Evolutionary conservation across 2,113 vertebrate genomes (phyloP).

Genomic region (Rhea americana): DNA sequence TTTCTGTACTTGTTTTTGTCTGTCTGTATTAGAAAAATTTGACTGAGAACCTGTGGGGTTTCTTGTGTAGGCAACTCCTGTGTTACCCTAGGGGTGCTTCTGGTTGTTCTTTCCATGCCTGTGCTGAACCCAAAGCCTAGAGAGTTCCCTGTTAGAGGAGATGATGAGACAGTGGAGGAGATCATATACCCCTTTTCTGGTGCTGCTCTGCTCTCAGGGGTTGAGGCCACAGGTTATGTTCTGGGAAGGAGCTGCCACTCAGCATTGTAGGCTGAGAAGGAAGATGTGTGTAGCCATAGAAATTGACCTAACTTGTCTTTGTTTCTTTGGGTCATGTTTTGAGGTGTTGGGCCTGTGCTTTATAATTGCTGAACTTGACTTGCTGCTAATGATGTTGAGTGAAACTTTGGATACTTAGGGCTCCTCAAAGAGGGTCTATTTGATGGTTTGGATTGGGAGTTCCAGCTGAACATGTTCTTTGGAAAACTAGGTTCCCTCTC

Average conservation of each 20-base stretch:
- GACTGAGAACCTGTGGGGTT: background rate
- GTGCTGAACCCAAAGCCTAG: background rate
- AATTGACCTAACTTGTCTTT: background rate
- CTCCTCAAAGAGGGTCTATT: background rate
- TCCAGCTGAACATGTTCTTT: background rate
- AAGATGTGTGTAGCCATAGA: background rate
- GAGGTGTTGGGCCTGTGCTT: background rate
- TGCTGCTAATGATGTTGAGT: background rate
- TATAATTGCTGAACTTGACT: background rate
- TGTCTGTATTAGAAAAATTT: background rate
- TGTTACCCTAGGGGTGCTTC: background rate
- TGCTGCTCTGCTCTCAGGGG: background rate
- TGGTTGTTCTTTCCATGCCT: background rate
- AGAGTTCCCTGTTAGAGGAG: background rate
- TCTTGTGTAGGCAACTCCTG: background rate
- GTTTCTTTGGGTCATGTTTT: background rate
- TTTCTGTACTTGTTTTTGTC: background rate
- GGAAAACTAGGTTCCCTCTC: background rate
- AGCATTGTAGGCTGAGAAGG: background rate
- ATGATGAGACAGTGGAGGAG: background rate
- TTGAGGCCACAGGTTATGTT: background rate
- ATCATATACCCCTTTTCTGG: background rate
- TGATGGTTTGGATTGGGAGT: background rate
- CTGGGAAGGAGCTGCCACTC: background rate
- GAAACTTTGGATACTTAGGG: background rate